Conservation (phyloP, 2,113 vertebrate species). For the Marmota flaviventris region DNA sequence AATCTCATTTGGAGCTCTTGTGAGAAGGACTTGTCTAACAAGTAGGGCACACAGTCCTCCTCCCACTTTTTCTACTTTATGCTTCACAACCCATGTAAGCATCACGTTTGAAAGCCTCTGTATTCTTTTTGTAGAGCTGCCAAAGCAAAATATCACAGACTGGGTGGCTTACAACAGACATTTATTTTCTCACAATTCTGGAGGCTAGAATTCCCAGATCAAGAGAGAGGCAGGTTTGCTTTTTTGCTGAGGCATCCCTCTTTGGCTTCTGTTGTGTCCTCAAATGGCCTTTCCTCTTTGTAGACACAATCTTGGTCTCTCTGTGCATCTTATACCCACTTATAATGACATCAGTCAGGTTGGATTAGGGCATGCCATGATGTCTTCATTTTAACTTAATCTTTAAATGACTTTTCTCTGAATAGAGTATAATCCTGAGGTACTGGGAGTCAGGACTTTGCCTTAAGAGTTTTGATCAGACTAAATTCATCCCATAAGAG, state of each 20-base stretch:
- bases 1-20: background rate
- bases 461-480: background rate
- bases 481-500: background rate
- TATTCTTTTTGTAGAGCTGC: background rate
- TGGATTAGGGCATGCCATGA: background rate
- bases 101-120: background rate
- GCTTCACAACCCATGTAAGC: background rate
- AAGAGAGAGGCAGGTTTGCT: background rate
- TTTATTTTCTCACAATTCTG: background rate
- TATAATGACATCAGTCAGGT: background rate
- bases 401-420: background rate
- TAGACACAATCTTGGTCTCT: fast-evolving
- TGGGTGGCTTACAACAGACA: background rate
- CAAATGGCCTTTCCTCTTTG: background rate
- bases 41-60: background rate
- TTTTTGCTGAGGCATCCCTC: background rate
- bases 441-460: background rate
- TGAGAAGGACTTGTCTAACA: background rate
- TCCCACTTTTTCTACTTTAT: background rate
- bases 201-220: background rate
- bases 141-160: background rate
- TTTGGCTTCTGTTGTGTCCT: background rate
- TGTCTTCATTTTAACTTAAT: background rate
- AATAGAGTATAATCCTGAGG: background rate
- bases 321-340: background rate